These are phyloP conservation scores for Tricholaema leucomelas DNA, from an alignment of 2,113 vertebrate species.

Conservation along the genomic window DNA sequence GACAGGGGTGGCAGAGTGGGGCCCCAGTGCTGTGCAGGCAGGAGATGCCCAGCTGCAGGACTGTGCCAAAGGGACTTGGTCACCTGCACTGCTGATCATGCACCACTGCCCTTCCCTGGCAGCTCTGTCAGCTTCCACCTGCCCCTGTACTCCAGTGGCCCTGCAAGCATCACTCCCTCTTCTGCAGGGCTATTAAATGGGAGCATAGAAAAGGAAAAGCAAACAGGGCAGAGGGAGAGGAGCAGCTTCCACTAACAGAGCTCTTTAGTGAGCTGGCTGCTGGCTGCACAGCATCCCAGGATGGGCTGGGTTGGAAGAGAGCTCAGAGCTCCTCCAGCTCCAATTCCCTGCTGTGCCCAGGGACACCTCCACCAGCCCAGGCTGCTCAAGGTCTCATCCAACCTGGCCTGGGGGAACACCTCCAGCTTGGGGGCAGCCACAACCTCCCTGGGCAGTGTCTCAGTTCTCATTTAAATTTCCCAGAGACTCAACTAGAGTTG, in stretches of 20 bases:
- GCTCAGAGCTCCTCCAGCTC: too few species aligned
- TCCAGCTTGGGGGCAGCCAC: too few species aligned
- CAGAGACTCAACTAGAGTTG: too few species aligned
- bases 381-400: too few species aligned
- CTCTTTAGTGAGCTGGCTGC: background rate
- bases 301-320: too few species aligned
- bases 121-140: background rate
- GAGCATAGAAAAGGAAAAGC: background rate
- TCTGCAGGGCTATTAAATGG: background rate
- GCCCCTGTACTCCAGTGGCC: background rate
- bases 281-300: too few species aligned
- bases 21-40: background rate
- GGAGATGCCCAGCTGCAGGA: background rate
- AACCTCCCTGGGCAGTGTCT: too few species aligned
- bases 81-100: background rate
- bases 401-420: too few species aligned
- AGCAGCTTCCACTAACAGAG: background rate
- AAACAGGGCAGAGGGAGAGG: background rate
- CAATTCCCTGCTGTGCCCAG: too few species aligned
- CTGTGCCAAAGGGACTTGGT: fast-evolving
- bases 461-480: too few species aligned
- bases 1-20: background rate
- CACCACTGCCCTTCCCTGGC: background rate
- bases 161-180: background rate
- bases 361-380: too few species aligned